Conservation (phyloP, 1,140 invertebrate genomes). For the Caenorhabditis remanei region DNA sequence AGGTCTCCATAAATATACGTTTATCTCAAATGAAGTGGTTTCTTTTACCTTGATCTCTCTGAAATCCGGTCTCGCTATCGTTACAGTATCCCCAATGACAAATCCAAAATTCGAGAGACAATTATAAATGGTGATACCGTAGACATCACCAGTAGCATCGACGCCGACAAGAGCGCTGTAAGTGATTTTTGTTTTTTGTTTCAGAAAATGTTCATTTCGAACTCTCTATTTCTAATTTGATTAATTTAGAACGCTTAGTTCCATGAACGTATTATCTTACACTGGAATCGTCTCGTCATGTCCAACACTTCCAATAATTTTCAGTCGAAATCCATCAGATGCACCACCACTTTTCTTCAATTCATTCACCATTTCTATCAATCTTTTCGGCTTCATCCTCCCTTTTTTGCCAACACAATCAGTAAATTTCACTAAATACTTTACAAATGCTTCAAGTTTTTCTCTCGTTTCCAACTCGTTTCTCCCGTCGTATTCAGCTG, state of each 20-base stretch:
- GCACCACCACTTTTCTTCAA: neutral
- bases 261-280: neutral
- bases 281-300: conserved; percentile 18
- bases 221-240: too few species aligned
- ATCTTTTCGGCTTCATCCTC: conserved; percentile 16
- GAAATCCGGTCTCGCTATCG: conserved; percentile 29
- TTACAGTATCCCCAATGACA: conserved; percentile 17
- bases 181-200: neutral
- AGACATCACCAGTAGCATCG: neutral
- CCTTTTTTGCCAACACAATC: conserved; percentile 13
- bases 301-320: conserved; percentile 32
- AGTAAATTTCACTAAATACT: neutral
- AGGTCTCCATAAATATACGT: too few species aligned
- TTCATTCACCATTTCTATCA: neutral
- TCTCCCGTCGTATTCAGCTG: neutral
- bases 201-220: too few species aligned
- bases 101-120: conserved; percentile 43
- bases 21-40: too few species aligned
- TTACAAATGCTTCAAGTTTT: neutral
- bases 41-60: conserved; percentile 4
- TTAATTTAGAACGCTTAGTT: too few species aligned
- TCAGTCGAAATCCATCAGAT: conserved; percentile 7
- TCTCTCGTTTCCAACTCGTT: conserved; percentile 20
- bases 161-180: conserved; percentile 29
- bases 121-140: conserved; percentile 42